These are phyloP conservation scores for Lycorma delicatula DNA, from an alignment of 1,140 invertebrate genomes.

Conservation along the genomic window DNA sequence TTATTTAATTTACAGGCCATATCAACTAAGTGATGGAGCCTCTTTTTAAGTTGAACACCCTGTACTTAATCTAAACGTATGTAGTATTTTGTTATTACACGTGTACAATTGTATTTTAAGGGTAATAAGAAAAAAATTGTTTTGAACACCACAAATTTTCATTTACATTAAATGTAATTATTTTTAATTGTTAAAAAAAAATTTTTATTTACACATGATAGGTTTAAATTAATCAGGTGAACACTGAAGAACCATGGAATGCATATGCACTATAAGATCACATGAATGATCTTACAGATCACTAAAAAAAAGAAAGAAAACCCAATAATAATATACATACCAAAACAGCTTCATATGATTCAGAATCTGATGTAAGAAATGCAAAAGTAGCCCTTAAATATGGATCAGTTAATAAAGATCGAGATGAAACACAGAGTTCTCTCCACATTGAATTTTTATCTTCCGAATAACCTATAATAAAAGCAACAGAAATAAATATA, in stretches of 20 bases:
- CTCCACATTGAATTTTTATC: constrained; percentile 74
- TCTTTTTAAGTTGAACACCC: too few species aligned
- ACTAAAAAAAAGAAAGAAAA: constrained; percentile 31
- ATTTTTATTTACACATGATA: too few species aligned
- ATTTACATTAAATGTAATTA: too few species aligned
- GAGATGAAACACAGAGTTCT: constrained; percentile 62
- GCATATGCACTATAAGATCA: background rate
- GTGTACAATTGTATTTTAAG: too few species aligned
- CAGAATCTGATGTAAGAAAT: constrained; percentile 75
- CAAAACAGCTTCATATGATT: constrained; percentile 70
- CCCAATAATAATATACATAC: constrained; percentile 45
- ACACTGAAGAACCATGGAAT: background rate
- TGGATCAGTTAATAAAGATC: constrained; percentile 67
- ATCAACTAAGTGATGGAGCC: too few species aligned
- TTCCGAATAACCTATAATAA: constrained; percentile 63
- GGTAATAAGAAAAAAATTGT: too few species aligned
- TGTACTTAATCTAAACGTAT: too few species aligned
- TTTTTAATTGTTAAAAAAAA: too few species aligned
- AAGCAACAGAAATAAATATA: too few species aligned
- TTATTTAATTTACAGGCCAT: too few species aligned
- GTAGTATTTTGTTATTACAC: too few species aligned
- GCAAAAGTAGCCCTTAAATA: constrained; percentile 87
- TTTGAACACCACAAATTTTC: too few species aligned
- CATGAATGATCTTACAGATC: background rate
- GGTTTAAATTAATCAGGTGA: background rate